Conservation (phyloP, 2,888 invertebrate genomes). For the Pachymerium ferrugineum region DNA sequence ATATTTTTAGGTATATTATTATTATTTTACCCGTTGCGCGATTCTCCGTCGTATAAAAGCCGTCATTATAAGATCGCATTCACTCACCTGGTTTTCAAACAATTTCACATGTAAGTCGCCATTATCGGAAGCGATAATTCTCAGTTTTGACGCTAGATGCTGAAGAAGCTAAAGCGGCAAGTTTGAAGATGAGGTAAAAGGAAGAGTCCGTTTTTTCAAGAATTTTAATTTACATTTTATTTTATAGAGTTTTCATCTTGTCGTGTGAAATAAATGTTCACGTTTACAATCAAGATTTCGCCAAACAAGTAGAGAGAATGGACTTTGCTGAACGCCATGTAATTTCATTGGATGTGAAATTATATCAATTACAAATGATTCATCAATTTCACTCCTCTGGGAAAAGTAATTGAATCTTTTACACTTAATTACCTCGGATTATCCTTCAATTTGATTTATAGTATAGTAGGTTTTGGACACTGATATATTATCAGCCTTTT, state of each 20-base stretch:
- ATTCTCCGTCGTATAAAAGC: not conserved
- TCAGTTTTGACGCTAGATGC: not conserved
- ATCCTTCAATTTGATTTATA: not conserved
- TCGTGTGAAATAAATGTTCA: no score
- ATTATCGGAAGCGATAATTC: not conserved
- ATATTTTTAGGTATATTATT: not conserved
- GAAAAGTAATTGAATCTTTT: no score
- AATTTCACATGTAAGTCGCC: not conserved
- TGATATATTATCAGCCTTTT: not conserved
- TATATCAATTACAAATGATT: no score
- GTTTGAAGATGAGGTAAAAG: no score
- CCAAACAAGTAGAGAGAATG: not conserved
- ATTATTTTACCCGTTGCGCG: not conserved
- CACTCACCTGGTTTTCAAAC: not conserved
- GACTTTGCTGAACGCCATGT: not conserved
- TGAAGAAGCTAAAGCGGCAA: no score
- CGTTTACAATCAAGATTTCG: no score
- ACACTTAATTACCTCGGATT: not conserved
- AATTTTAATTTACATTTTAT: no score
- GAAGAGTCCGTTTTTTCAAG: no score
- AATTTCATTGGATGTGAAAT: constrained; percentile 4
- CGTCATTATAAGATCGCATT: not conserved
- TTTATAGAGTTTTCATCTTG: no score
- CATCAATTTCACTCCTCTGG: no score
- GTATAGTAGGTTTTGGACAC: not conserved